Evolutionary conservation across 1,140 invertebrate genomes (phyloP).

Genomic region (Carposina sasakii): DNA sequence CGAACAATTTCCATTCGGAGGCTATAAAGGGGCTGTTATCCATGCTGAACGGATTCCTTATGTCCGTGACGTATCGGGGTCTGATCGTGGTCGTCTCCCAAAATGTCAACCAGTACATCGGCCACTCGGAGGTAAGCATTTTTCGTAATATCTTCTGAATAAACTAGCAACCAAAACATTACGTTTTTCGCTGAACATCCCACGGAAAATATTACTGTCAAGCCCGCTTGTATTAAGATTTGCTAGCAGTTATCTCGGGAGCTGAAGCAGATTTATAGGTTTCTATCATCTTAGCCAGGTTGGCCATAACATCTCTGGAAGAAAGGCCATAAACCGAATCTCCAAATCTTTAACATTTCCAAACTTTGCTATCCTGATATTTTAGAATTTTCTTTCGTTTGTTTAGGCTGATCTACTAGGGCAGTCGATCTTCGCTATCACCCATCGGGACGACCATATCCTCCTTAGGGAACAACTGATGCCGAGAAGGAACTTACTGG

Average conservation of each 20-base stretch:
- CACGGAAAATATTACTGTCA: too few species aligned
- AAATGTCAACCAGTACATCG: slow-evolving; percentile 86
- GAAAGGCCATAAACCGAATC: too few species aligned
- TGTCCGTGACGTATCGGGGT: slow-evolving; percentile 86
- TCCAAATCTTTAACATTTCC: too few species aligned
- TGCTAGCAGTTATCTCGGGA: too few species aligned
- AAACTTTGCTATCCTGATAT: too few species aligned
- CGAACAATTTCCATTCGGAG: slow-evolving; percentile 34
- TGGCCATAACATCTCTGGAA: too few species aligned
- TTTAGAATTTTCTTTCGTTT: slow-evolving; percentile 17
- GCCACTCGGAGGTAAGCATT: slow-evolving; percentile 84
- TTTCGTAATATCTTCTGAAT: too few species aligned
- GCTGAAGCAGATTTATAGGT: too few species aligned
- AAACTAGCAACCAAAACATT: too few species aligned
- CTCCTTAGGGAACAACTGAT: slow-evolving; percentile 80
- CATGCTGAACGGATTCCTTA: slow-evolving; percentile 79
- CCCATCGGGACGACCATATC: slow-evolving; percentile 84
- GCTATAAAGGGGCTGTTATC: slow-evolving; percentile 61
- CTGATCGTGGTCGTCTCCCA: slow-evolving; percentile 91
- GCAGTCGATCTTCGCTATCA: slow-evolving; percentile 84
- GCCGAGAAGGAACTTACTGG: slow-evolving; percentile 60
- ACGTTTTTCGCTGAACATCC: too few species aligned
- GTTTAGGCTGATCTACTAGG: slow-evolving; percentile 86
- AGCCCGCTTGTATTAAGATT: too few species aligned
- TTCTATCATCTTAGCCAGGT: too few species aligned